Evolutionary conservation across 2,113 vertebrate genomes (phyloP).

Genomic region (Stomatorhinus ivindoensis): DNA sequence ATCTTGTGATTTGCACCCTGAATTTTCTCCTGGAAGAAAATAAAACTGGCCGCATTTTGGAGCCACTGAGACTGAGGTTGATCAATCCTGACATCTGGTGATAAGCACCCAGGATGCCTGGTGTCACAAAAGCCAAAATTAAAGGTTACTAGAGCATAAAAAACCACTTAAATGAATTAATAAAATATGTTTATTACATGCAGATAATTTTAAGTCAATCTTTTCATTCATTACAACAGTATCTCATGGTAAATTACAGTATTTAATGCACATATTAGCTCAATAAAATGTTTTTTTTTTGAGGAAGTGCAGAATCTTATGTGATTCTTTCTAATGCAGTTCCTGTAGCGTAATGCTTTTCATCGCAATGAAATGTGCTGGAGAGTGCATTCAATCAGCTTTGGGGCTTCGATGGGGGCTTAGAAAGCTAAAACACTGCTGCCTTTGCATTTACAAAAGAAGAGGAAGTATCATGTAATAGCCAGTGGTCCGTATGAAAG

Average conservation of each 20-base stretch:
- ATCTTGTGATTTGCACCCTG: neutral
- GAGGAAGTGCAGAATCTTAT: neutral
- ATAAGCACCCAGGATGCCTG: neutral
- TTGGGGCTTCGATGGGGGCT: neutral
- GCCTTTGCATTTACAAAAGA: neutral
- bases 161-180: neutral
- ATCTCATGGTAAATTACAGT: neutral
- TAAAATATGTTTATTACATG: neutral
- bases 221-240: neutral
- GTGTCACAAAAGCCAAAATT: neutral
- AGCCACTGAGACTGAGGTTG: neutral
- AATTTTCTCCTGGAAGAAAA: neutral
- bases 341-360: neutral
- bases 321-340: neutral
- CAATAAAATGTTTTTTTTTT: neutral
- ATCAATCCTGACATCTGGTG: neutral
- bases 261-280: neutral
- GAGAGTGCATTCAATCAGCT: neutral
- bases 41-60: neutral
- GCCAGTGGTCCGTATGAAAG: neutral
- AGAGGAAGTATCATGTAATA: neutral
- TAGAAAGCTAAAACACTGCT: neutral
- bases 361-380: neutral
- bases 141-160: neutral
- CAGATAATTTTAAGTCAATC: neutral